A percentile compares a stretch with the other conserved stretches of the same genome.
Conservation (phyloP, 2,888 invertebrate genomes). For the Apodemia mormo region DNA sequence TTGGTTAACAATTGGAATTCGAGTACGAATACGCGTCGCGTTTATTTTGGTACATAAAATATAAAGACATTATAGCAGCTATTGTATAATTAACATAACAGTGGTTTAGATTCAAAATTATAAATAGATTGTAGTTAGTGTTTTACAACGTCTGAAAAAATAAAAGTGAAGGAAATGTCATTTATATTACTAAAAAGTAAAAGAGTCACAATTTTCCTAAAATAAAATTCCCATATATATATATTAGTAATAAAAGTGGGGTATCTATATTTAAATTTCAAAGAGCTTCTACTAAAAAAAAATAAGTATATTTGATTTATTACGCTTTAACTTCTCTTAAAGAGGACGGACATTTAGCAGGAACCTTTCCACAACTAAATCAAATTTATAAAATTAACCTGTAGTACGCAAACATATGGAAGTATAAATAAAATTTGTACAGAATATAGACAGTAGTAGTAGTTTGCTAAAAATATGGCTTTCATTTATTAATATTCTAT, state of each 20-base stretch:
- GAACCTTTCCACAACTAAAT: constrained; percentile 24
- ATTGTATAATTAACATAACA: too few relatives aligned
- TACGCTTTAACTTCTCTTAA: constrained; percentile 15
- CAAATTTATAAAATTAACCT: constrained; percentile 7
- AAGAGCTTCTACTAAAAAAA: constrained; percentile 22
- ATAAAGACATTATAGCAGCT: too few relatives aligned
- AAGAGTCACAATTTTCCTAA: neutral
- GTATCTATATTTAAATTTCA: constrained; percentile 13
- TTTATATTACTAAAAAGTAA: too few relatives aligned
- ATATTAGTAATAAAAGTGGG: neutral
- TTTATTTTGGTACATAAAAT: too few relatives aligned
- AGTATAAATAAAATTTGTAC: neutral
- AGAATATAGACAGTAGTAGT: neutral
- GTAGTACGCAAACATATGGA: neutral
- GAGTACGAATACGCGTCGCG: too few relatives aligned
- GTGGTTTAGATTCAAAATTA: too few relatives aligned
- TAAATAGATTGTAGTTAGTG: too few relatives aligned
- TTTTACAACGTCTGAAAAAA: too few relatives aligned
- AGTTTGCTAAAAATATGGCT: constrained; percentile 2
- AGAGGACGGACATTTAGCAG: constrained; percentile 34
- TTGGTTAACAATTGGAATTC: too few relatives aligned
- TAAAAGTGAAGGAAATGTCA: too few relatives aligned
- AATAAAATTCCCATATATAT: neutral
- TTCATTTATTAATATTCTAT: neutral
- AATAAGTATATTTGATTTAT: constrained; percentile 5